These are phyloP conservation scores for Oscheius sp. DNA, from an alignment of 2,888 invertebrate species.

Conservation along the genomic window DNA sequence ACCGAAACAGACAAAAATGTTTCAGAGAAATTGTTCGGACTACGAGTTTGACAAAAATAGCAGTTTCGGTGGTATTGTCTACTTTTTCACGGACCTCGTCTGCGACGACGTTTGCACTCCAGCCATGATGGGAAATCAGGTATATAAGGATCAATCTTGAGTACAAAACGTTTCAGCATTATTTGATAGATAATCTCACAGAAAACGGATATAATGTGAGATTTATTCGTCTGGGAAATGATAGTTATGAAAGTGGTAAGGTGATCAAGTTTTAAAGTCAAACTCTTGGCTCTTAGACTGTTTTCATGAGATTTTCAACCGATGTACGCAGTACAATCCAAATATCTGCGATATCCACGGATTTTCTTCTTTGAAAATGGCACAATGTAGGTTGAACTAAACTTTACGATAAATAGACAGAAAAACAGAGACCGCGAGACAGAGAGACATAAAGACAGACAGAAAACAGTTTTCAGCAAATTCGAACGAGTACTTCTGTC, in stretches of 20 bases:
- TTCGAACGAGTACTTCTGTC: constrained; percentile 4
- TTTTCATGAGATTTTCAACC: neutral
- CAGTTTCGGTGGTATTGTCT: neutral
- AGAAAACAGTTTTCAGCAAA: neutral
- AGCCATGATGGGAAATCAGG: neutral
- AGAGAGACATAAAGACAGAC: neutral
- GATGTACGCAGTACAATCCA: constrained; percentile 2
- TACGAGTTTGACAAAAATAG: neutral
- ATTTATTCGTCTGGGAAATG: constrained; percentile 11
- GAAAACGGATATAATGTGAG: neutral
- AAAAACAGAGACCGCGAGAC: too few species aligned
- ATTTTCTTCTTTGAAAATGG: neutral
- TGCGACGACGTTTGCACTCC: constrained; percentile 22
- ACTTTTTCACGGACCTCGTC: constrained; percentile 17
- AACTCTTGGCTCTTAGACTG: constrained; percentile 1
- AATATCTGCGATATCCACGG: neutral
- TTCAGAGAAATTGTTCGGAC: neutral
- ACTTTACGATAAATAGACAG: too few species aligned
- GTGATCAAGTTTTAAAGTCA: neutral
- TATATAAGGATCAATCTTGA: neutral
- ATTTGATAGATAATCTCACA: constrained; percentile 16
- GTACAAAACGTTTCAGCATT: neutral
- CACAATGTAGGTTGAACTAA: constrained; percentile 1
- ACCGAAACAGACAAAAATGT: neutral
- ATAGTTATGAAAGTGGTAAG: constrained; percentile 1